Conservation (phyloP, 1,140 invertebrate genomes). For the Drosophila lacertosa region DNA sequence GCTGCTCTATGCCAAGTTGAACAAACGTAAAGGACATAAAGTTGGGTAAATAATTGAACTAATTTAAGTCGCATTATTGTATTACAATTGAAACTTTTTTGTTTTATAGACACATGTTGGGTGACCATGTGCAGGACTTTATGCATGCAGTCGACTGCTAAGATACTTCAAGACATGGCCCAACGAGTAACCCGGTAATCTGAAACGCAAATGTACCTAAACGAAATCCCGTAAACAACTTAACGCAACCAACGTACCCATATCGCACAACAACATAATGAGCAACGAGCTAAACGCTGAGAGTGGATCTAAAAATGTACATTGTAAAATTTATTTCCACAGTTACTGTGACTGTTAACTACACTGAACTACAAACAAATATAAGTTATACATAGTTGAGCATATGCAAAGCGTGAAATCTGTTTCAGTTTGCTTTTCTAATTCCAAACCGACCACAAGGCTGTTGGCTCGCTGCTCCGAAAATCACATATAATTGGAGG, state of each 20-base stretch:
- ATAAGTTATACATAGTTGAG: conserved; percentile 62
- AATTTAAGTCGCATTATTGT: neutral
- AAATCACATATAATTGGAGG: conserved; percentile 28
- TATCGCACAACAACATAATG: conserved; percentile 2
- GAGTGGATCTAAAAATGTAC: conserved; percentile 46
- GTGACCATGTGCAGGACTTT: conserved; percentile 44
- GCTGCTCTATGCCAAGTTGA: conserved; percentile 54
- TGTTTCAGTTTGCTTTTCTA: conserved; percentile 8
- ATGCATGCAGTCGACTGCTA: conserved; percentile 54
- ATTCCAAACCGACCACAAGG: conserved; percentile 5
- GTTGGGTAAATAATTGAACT: conserved; percentile 40
- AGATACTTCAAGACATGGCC: neutral
- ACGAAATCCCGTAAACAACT: conserved; percentile 13
- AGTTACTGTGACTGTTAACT: conserved; percentile 69
- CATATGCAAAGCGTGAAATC: conserved; percentile 46
- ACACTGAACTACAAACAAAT: conserved; percentile 54
- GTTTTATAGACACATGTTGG: conserved; percentile 32
- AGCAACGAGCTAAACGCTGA: conserved; percentile 54
- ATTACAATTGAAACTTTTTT: neutral
- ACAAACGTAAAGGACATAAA: conserved; percentile 38
- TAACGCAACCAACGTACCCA: neutral
- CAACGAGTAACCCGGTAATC: conserved; percentile 16
- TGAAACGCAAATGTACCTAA: conserved; percentile 22
- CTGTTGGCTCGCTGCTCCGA: neutral
- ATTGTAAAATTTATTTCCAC: conserved; percentile 71